Conservation (phyloP, 2,797 vertebrate genomes). For the Crax fasciolata region DNA sequence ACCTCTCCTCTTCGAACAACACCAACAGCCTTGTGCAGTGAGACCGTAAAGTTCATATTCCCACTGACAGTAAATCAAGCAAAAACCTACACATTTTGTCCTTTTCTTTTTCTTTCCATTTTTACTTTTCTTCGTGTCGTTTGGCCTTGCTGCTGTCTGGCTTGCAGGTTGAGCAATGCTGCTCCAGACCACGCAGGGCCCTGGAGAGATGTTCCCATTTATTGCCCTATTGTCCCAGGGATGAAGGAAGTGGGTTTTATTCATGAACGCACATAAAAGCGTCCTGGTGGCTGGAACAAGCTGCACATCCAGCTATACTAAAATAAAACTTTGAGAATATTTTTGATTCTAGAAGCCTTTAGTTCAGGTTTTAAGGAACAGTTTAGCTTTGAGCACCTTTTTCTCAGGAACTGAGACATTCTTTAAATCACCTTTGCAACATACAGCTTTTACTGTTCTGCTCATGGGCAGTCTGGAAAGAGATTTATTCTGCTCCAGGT, state of each 20-base stretch:
- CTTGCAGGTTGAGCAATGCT: conserved; percentile 17
- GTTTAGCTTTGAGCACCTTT: background rate
- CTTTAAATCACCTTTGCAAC: background rate
- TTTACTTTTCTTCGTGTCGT: background rate
- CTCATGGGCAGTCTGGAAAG: background rate
- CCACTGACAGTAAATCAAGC: background rate
- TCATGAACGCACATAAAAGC: background rate
- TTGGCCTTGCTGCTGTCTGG: background rate
- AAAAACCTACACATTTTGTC: background rate
- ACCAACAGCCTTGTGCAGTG: background rate
- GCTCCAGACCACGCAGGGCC: background rate
- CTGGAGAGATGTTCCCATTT: conserved; percentile 12
- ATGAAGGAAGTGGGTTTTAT: conserved; percentile 22
- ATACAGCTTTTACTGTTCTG: background rate
- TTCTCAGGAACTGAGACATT: background rate
- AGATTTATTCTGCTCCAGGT: background rate
- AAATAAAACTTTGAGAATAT: background rate
- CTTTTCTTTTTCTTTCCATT: background rate
- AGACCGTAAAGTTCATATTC: background rate
- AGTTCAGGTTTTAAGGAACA: background rate
- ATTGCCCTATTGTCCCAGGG: conserved; percentile 36
- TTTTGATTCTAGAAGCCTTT: background rate
- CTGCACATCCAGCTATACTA: background rate
- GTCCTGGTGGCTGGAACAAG: conserved; percentile 3
- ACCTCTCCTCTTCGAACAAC: background rate